Evolutionary conservation across 2,797 vertebrate species (phyloP), one percentile per base, ranked within the genome.

Genomic region (Oreochromis mossambicus): DNA sequence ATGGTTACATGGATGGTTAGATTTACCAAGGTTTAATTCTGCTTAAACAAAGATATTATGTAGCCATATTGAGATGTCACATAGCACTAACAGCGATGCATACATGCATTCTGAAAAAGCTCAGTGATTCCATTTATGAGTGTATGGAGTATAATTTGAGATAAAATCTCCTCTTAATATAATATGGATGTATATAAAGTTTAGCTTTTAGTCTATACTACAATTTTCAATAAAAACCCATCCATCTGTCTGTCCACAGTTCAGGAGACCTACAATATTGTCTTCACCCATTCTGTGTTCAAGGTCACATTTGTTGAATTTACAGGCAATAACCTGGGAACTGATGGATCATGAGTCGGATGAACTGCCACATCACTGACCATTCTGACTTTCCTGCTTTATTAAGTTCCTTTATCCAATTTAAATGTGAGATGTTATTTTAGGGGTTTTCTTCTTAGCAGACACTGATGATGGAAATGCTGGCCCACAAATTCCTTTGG

Each of bases 41-140:
- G 21, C 41, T 43, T 0, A 70, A 4, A 70, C 0, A 70, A 43
- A 70, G 21, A 73, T 29, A 29, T 5, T 26, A 29, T 43, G 66
- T 26, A 46, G 66, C 24, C 66, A 26, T 17, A 70, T 9, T 29
- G 21, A 73, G 21, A 73, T 46, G 1, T 70, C 38, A 17, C 21
- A 46, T 17, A 7, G 14, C 24, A 46, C 41, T 0, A 46, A 70
- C 3, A 46, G 41, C 29, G 21, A 41, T 0, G n/a, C 19, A 66
- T 2, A 41, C 24, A 43, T 70, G 41, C 8, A 26, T 26, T 46
- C 38, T 46, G n/a, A 68, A 14, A 43, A 0, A 9, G n/a, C n/a
- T 68, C 21, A 41, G 13, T 24, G 38, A 46, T 70, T 70, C 41
- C 5, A 17, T 70, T 70, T 70, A 7, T 17, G 21, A 7, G 24